Evolutionary conservation across 2,888 invertebrate species (phyloP).

Genomic region (Diarsia dahlii): DNA sequence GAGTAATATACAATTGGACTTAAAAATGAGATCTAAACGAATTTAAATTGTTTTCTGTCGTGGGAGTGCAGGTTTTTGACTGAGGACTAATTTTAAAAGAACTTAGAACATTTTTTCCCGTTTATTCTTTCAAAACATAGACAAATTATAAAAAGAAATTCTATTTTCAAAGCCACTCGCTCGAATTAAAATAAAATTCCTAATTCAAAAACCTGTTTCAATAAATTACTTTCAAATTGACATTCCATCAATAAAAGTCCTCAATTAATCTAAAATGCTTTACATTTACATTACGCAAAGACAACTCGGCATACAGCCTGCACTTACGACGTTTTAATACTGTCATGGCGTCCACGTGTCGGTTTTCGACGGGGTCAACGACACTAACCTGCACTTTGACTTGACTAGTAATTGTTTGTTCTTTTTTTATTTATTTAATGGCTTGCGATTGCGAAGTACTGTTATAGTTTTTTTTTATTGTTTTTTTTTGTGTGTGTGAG

Average conservation of each 20-base stretch:
- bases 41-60: conserved; percentile 24
- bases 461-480: neutral
- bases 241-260: conserved; percentile 48
- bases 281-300: conserved; percentile 47
- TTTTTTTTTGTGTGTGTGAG: neutral
- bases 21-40: conserved; percentile 51
- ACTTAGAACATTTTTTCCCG: neutral
- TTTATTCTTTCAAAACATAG: neutral
- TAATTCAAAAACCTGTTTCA: conserved; percentile 31
- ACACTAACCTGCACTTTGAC: conserved; percentile 82
- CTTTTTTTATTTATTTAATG: conserved; percentile 62
- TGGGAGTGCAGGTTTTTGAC: conserved; percentile 38
- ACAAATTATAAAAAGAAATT: neutral
- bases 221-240: conserved; percentile 37
- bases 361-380: conserved; percentile 82
- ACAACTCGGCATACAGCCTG: conserved; percentile 49
- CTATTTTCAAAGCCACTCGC: neutral
- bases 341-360: conserved; percentile 78
- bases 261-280: conserved; percentile 27
- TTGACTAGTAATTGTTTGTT: conserved; percentile 73
- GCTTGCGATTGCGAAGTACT: conserved; percentile 31
- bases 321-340: conserved; percentile 59
- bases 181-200: conserved; percentile 8
- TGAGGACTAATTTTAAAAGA: neutral
- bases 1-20: conserved; percentile 60